Conservation (phyloP, 2,113 vertebrate species). For the Lophochroa leadbeateri region DNA sequence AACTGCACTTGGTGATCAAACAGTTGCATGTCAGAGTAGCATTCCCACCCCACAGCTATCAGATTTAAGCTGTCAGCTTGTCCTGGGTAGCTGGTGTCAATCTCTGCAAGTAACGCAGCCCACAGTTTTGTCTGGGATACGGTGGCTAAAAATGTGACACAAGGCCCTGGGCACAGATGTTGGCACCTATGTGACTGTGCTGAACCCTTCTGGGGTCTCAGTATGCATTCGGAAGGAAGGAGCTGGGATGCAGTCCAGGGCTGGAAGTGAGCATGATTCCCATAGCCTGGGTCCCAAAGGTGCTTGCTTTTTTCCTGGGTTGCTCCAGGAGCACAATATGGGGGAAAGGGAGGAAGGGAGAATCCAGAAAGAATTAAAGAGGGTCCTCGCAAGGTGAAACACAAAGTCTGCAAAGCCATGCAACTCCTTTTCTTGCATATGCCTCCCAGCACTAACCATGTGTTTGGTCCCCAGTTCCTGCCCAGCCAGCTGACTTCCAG, state of each 20-base stretch:
- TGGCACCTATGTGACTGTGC: rapidly evolving
- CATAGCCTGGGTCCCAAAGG: not conserved
- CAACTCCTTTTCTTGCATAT: not conserved
- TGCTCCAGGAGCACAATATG: not conserved
- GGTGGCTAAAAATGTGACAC: not conserved
- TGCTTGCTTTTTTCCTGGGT: not conserved
- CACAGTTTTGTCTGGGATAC: not conserved
- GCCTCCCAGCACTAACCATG: not conserved
- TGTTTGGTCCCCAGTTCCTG: constrained; percentile 83
- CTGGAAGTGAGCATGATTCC: not conserved
- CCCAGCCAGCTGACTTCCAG: constrained; percentile 88
- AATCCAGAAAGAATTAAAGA: not conserved
- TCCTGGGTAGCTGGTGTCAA: not conserved
- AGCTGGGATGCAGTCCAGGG: not conserved
- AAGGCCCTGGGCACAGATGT: not conserved
- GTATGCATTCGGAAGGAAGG: not conserved
- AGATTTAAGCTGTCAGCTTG: not conserved
- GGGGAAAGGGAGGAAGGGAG: not conserved
- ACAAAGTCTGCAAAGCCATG: not conserved
- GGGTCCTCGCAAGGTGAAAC: not conserved
- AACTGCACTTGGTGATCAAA: not conserved
- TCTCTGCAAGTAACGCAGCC: not conserved
- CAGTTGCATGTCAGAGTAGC: not conserved
- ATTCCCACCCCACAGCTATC: not conserved
- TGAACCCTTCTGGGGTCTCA: not conserved